Base-by-base conservation (phyloP, 1,140 invertebrate species). In the Pygmarrhopalites habei region DNA sequence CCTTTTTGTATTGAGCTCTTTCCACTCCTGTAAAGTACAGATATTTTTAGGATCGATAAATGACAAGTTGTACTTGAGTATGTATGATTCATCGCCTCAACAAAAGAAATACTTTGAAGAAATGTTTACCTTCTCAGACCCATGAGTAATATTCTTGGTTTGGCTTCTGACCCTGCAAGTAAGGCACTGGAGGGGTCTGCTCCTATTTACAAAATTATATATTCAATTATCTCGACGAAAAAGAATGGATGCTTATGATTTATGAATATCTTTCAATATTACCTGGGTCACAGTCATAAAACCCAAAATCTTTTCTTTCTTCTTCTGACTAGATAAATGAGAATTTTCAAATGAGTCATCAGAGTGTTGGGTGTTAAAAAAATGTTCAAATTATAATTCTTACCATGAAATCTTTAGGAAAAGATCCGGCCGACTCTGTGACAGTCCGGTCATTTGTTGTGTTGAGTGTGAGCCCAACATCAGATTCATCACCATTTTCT, bases 1-100 rank as follows among this genome's bases (percentile, higher is more conserved):
- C n/a, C n/a, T 82, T 99, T 99, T 76, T 98, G 92, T 74, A 99
- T 99, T 1, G 96, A 99, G n/a, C 95, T 98, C 79, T 99, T 99
- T 62, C 97, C 97, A 77, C 95, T 98, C 75, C 95, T 95, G 72
- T 65, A 75, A 65, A 65, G 2, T 51, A 39, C 10, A 21, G 19
- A 23, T 14, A 56, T 25, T 28, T 46, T 41, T 29, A 26, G 10
- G 39, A 5, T 30, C 55, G 29, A n/a, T n/a, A n/a, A n/a, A n/a
- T n/a, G n/a, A n/a, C n/a, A n/a, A n/a, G n/a, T n/a, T n/a, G n/a
- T n/a, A n/a, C n/a, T n/a, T n/a, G n/a, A n/a, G n/a, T n/a, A n/a
- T n/a, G n/a, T n/a, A n/a, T n/a, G n/a, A n/a, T n/a, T n/a, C n/a
- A n/a, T n/a, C n/a, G n/a, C n/a, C n/a, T n/a, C n/a, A n/a, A n/a